Conservation (phyloP, 2,888 invertebrate species). For the Drosophila borborema region DNA sequence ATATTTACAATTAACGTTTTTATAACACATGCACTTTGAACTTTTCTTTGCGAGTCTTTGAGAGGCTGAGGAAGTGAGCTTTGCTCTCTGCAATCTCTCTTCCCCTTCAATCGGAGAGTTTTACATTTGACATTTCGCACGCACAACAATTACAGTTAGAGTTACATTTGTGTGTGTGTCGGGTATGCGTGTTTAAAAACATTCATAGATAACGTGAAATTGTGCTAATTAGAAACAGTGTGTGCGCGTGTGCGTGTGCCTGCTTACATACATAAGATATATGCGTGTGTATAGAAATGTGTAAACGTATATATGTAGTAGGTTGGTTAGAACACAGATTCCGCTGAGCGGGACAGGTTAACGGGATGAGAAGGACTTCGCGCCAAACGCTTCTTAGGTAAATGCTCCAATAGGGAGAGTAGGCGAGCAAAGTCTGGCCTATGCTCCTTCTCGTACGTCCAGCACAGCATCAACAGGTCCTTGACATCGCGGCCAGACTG, state of each 20-base stretch:
- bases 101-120: slow-evolving; percentile 11
- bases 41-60: slow-evolving; percentile 51
- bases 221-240: slow-evolving; percentile 57
- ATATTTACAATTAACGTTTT: slow-evolving; percentile 57
- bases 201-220: slow-evolving; percentile 47
- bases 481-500: slow-evolving; percentile 98
- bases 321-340: slow-evolving; percentile 93
- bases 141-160: slow-evolving; percentile 36
- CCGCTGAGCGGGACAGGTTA: slow-evolving; percentile 97
- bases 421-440: slow-evolving; percentile 96
- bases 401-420: slow-evolving; percentile 93
- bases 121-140: slow-evolving; percentile 47
- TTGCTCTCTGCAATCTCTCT: slow-evolving; percentile 32
- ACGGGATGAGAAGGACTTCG: slow-evolving; percentile 99
- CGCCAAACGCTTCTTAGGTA: slow-evolving; percentile 97
- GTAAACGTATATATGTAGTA: slow-evolving; percentile 23
- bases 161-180: slow-evolving; percentile 1
- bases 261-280: slow-evolving; percentile 25
- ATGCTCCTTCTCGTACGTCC: slow-evolving; percentile 94
- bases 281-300: slow-evolving; percentile 19
- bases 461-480: slow-evolving; percentile 98
- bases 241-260: slow-evolving; percentile 16
- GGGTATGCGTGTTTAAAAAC: slow-evolving; percentile 7
- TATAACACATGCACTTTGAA: slow-evolving; percentile 50
- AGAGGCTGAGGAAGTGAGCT: slow-evolving; percentile 36